Conservation (phyloP, 2,113 vertebrate species). For the Microtus pennsylvanicus region DNA sequence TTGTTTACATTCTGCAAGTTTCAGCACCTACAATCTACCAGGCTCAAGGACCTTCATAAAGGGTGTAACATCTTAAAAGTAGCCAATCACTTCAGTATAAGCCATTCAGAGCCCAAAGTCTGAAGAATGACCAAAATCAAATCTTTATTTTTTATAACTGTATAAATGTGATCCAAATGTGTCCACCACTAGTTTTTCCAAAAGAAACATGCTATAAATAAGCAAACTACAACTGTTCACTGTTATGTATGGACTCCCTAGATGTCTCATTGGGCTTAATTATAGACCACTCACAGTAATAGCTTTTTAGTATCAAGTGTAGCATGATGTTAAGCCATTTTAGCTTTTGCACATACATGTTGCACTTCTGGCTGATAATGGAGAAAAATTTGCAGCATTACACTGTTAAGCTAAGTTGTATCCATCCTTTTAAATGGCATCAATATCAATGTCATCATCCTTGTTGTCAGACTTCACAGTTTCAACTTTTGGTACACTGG, state of each 20-base stretch:
- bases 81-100: constrained; percentile 69
- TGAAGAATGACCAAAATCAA: constrained; percentile 89
- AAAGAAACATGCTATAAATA: constrained; percentile 88
- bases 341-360: constrained; percentile 88
- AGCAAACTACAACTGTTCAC: constrained; percentile 88
- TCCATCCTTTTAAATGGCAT: constrained; percentile 93
- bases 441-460: constrained; percentile 99
- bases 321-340: constrained; percentile 88
- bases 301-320: constrained; percentile 87
- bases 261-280: constrained; percentile 86
- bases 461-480: constrained; percentile 94
- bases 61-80: constrained; percentile 7
- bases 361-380: constrained; percentile 88
- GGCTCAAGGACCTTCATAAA: background rate
- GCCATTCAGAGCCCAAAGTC: constrained; percentile 74
- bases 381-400: constrained; percentile 83
- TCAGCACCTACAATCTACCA: constrained; percentile 38
- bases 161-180: constrained; percentile 89
- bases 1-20: constrained; percentile 20
- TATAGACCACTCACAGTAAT: constrained; percentile 89
- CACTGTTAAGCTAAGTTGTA: constrained; percentile 83
- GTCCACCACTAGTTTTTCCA: constrained; percentile 88
- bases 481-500: constrained; percentile 96
- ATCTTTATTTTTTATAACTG: constrained; percentile 89
- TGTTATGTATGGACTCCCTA: constrained; percentile 84